Conservation (phyloP, 2,797 vertebrate species). For the Pogonophryne albipinna region DNA sequence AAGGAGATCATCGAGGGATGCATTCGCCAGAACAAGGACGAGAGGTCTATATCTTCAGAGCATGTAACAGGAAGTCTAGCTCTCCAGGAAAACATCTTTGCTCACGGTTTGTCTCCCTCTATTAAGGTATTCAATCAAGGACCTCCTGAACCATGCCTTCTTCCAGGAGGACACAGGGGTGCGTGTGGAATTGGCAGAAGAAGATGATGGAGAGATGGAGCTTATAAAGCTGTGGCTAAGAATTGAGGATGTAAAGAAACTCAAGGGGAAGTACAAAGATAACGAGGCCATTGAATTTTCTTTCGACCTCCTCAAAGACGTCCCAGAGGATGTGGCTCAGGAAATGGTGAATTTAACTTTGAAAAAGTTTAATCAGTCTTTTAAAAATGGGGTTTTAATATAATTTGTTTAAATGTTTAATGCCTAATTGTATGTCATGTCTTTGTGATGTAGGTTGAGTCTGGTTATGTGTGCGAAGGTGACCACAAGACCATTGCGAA, state of each 20-base stretch:
- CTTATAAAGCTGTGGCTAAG: slow-evolving; percentile 97
- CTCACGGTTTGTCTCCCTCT: slow-evolving; percentile 23
- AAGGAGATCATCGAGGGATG: slow-evolving; percentile 99
- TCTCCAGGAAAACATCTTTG: slow-evolving; percentile 7
- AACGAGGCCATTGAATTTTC: slow-evolving; percentile 99
- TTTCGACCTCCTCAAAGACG: slow-evolving; percentile 96
- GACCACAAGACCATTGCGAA: slow-evolving; percentile 99
- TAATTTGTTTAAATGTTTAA: background rate
- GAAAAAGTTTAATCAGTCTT: background rate
- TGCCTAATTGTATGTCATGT: slow-evolving; percentile 5
- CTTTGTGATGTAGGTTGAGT: slow-evolving; percentile 90
- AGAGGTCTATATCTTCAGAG: slow-evolving; percentile 86
- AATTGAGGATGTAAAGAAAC: slow-evolving; percentile 97
- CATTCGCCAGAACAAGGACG: slow-evolving; percentile 98
- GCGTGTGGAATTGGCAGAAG: slow-evolving; percentile 97
- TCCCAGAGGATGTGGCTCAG: slow-evolving; percentile 97
- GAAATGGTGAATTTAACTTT: slow-evolving; percentile 92
- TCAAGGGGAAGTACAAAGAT: slow-evolving; percentile 99
- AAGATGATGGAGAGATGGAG: slow-evolving; percentile 97
- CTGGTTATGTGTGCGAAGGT: slow-evolving; percentile 96
- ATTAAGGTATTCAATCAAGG: slow-evolving; percentile 96
- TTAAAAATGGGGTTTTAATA: background rate
- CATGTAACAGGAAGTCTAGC: background rate
- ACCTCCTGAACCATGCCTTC: slow-evolving; percentile 98
- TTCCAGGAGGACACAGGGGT: slow-evolving; percentile 99